phyloP scores from a whole-genome alignment of 1,140 invertebrate species.

The Drosophila pseudoananassae region DNA sequence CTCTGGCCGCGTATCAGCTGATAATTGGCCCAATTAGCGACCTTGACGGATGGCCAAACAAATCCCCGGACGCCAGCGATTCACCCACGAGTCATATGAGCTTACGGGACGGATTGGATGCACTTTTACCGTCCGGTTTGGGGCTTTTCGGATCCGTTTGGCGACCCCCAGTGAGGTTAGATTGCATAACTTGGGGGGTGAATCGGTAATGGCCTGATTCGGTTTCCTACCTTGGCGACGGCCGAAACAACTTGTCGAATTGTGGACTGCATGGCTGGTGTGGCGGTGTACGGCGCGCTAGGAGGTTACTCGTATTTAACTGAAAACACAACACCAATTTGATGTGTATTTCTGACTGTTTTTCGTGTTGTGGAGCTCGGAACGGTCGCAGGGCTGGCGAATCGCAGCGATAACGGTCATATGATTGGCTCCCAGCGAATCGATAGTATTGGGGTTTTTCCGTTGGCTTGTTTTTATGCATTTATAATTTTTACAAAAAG shows the following conservation, averaged over 20 bases:
- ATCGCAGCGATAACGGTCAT: slow-evolving; percentile 26
- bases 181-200: slow-evolving; percentile 75
- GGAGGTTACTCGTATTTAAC: slow-evolving; percentile 34
- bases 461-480: neutral
- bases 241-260: slow-evolving; percentile 62
- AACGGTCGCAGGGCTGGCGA: slow-evolving; percentile 36
- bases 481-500: neutral
- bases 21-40: slow-evolving; percentile 43
- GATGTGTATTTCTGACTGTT: slow-evolving; percentile 52
- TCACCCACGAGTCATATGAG: slow-evolving; percentile 1
- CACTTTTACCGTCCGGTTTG: slow-evolving; percentile 10
- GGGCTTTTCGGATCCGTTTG: slow-evolving; percentile 44
- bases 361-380: slow-evolving; percentile 36
- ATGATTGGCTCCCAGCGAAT: slow-evolving; percentile 10
- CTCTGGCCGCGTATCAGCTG: slow-evolving; percentile 31
- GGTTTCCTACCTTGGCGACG: slow-evolving; percentile 68
- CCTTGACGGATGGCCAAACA: slow-evolving; percentile 54
- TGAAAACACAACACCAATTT: slow-evolving; percentile 46
- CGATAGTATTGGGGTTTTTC: slow-evolving; percentile 1
- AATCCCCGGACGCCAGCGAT: slow-evolving; percentile 16
- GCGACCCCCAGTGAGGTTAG: slow-evolving; percentile 67
- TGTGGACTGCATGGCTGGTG: slow-evolving; percentile 74
- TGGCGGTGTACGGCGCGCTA: slow-evolving; percentile 24
- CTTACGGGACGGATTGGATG: neutral
- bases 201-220: slow-evolving; percentile 5